These are phyloP conservation scores for Piezodorus guildinii DNA, from an alignment of 1,140 invertebrate species.

Conservation along the genomic window DNA sequence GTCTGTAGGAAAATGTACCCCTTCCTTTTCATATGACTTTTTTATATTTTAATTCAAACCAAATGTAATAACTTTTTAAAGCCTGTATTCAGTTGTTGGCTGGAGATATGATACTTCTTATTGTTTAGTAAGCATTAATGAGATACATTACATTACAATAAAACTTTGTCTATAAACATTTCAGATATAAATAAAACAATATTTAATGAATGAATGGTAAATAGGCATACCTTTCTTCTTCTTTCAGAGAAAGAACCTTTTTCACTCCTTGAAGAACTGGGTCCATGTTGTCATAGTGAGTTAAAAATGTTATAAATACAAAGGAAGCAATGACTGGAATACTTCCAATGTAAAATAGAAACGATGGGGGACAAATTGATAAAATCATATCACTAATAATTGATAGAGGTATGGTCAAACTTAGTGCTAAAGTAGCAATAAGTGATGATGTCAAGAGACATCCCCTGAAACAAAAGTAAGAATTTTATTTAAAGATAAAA, in stretches of 20 bases:
- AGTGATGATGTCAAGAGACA: conserved; percentile 81
- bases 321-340: conserved; percentile 69
- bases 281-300: conserved; percentile 78
- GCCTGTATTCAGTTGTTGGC: background rate
- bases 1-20: too few species aligned
- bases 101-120: too few species aligned
- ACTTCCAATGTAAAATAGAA: conserved; percentile 66
- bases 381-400: conserved; percentile 70
- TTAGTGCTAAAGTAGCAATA: conserved; percentile 69
- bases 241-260: conserved; percentile 14
- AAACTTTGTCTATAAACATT: too few species aligned
- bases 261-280: conserved; percentile 36
- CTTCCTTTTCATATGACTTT: too few species aligned
- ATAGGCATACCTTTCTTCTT: conserved; percentile 12
- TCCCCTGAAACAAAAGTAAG: conserved; percentile 46
- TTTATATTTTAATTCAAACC: too few species aligned
- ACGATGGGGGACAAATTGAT: conserved; percentile 59
- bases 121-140: too few species aligned
- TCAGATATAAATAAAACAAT: background rate
- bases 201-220: background rate
- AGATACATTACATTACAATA: too few species aligned
- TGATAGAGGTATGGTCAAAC: conserved; percentile 72
- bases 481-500: conserved; percentile 19
- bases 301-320: conserved; percentile 57
- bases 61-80: too few species aligned